phyloP scores from a whole-genome alignment of 2,113 vertebrate genomes.

The Cavia porcellus region DNA sequence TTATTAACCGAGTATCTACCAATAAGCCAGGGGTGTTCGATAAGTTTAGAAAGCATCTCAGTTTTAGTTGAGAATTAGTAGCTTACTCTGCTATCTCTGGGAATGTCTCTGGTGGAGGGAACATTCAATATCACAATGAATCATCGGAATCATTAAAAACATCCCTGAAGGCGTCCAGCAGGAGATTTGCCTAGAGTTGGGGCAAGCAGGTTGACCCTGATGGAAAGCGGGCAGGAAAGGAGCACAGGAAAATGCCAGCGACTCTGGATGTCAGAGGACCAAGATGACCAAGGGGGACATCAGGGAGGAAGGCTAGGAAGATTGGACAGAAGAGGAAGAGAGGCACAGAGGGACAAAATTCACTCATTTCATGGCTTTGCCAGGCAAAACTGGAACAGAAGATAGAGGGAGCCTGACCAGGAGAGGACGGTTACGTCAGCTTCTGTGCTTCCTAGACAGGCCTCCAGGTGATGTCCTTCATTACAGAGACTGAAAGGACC shows the following conservation, averaged over 20 bases:
- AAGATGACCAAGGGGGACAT: neutral
- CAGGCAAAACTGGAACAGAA: neutral
- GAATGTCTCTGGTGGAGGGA: neutral
- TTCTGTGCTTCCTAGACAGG: neutral
- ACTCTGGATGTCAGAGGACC: neutral
- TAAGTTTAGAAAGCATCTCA: neutral
- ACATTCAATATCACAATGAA: neutral
- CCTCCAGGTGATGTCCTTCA: neutral
- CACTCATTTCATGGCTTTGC: neutral
- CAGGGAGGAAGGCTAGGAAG: neutral
- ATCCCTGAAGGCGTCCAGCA: neutral
- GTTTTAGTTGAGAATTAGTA: neutral
- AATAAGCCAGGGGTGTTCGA: neutral
- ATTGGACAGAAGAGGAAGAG: neutral
- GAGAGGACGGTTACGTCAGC: neutral
- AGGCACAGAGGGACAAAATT: neutral
- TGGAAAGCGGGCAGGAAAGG: neutral
- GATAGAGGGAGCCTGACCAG: accelerated
- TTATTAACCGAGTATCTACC: neutral
- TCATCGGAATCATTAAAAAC: neutral
- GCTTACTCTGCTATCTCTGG: neutral
- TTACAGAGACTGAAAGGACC: neutral
- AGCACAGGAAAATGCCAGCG: neutral
- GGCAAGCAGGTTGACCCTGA: neutral
- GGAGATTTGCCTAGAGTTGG: neutral